Evolutionary conservation across 1,140 invertebrate species (phyloP), one percentile per base, ranked within the genome.

Genomic region (Orchestia grillus): DNA sequence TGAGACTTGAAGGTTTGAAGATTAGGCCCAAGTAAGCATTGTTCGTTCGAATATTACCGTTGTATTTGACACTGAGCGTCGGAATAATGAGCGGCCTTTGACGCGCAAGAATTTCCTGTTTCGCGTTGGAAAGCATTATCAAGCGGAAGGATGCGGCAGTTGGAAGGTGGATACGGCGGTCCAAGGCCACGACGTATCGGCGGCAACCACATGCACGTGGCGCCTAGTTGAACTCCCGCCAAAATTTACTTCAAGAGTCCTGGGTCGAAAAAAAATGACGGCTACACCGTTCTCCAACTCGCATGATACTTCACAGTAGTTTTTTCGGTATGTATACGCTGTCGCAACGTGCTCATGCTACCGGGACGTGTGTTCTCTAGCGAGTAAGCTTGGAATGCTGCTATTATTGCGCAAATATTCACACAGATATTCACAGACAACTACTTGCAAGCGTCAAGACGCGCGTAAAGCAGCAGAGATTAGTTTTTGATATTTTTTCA

Each of bases 31-130:
- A 36, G 15, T 36, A 77, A 77, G 62, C 62, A 77, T 77, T 23
- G 62, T 36, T 77, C 28, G 62, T 77, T 77, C 11, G 28, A 77
- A 36, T 77, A 28, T 3, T 77, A 15, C 62, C 62, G 62, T 77
- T 77, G 62, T 36, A 43, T 42, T 4, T 43, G n/a, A 42, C 41
- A 42, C 41, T 8, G 36, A 90, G 43, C 42, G 88, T 90, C 28
- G 88, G 41, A 6, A 42, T 41, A 36, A 77, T 19, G 19, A 19
- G 19, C 47, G 47, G 47, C 6, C 6, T 53, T 53, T 53, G 62
- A 90, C 28, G 43, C 88, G 41, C 88, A 90, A 90, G 88, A 90
- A 90, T 90, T 90, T 90, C 88, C 88, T 90, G 88, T 90, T 90
- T 41, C 41, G 43, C n/a, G 88, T 42, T 42, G 88, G 36, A 90